Evolutionary conservation across 2,888 invertebrate species (phyloP).

Genomic region (Plusia festucae): DNA sequence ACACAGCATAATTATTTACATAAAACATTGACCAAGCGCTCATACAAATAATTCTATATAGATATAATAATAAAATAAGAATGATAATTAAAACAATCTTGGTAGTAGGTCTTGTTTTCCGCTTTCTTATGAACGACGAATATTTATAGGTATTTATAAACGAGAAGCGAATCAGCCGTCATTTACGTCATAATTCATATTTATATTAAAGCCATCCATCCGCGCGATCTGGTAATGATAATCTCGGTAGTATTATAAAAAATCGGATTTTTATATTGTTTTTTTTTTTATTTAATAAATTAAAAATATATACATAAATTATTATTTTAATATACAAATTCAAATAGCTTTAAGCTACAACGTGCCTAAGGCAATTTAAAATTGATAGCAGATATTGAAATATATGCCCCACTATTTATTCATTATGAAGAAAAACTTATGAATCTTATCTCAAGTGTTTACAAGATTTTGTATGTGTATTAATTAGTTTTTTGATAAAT

Average conservation of each 20-base stretch:
- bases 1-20: not conserved
- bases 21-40: not conserved
- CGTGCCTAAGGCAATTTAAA: not conserved
- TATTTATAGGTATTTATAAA: not conserved
- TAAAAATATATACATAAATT: slow-evolving; percentile 9
- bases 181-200: not conserved
- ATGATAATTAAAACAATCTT: not conserved
- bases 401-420: not conserved
- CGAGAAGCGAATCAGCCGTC: not conserved
- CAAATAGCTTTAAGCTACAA: not conserved
- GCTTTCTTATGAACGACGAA: not conserved
- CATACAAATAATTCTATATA: not conserved
- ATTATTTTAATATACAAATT: slow-evolving; percentile 7
- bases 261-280: not conserved
- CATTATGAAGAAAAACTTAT: not conserved
- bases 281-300: slow-evolving; percentile 18
- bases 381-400: not conserved
- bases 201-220: slow-evolving; percentile 16
- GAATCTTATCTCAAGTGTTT: no score
- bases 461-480: not conserved
- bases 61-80: not conserved
- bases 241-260: slow-evolving; percentile 31
- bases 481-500: not conserved
- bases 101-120: not conserved
- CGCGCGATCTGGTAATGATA: slow-evolving; percentile 43